Base-by-base conservation (phyloP, 2,113 vertebrate species). In the Dasyornis broadbenti region DNA sequence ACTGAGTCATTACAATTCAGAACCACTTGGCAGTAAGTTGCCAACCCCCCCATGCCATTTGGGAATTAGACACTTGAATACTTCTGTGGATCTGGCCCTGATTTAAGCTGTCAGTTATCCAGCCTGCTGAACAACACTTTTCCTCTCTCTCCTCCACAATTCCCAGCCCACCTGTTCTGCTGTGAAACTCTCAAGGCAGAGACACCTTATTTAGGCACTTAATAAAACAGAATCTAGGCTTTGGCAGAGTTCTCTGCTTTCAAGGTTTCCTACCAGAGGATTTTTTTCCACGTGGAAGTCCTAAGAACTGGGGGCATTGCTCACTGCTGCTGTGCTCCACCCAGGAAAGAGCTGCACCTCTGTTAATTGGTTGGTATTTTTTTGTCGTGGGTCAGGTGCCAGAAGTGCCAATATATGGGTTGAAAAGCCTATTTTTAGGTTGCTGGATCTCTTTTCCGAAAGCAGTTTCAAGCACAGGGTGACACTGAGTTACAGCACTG, bases 51-150 rank as follows among this genome's bases (percentile, higher is more conserved):
- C 6, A 1, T 10, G 14, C 20, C 76, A 22, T 26, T 42, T 80
- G 94, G 92, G 92, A 93, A 70, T 86, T 24, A 40, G 54, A 22
- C 3, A 12, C 76, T 92, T 73, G 53, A 90, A 73, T 27, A 85
- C 40, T 69, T 79, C 78, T 85, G 86, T 50, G 50, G 61, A 9
- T 52, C 56, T 59, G 84, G 87, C 60, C 47, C 65, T 89, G 73
- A 84, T 84, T 86, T 37, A 68, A 54, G 77, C 82, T 95, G 92
- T 53, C 94, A 80, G 40, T 85, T 82, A 79, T 49, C 65, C 61
- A n/a, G 49, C 54, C 84, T 27, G 39, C 35, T 14, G 22, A 69
- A 44, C 7, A 3, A 35, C 42, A 39, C 33, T 52, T 35, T 3
- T 52, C 60, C 35, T 27, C 49, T 42, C 47, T 79, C 50, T 71